A percentile compares a stretch with the other conserved stretches of the same genome.
Evolutionary conservation across 2,888 invertebrate genomes (phyloP).

Genomic region (Phortica okadai): DNA sequence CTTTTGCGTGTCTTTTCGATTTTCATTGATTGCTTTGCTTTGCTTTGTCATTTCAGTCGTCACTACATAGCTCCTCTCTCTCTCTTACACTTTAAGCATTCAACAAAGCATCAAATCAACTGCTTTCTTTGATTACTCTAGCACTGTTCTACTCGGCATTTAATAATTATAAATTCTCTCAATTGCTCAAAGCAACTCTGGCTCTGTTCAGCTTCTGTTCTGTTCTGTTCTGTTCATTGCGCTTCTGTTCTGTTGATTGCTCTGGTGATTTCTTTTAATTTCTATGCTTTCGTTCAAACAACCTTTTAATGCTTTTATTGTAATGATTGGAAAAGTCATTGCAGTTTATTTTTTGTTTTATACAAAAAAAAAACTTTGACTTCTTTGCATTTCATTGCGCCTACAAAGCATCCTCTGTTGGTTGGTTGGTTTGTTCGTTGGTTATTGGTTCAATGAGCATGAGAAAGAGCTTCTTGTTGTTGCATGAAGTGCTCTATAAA

Average conservation of each 20-base stretch:
- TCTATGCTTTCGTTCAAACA: neutral
- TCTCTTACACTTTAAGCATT: neutral
- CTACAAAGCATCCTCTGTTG: too few species aligned
- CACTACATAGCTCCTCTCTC: neutral
- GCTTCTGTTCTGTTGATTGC: constrained; percentile 45
- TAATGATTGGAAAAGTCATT: too few species aligned
- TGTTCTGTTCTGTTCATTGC: too few species aligned
- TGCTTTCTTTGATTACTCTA: neutral
- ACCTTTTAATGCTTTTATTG: neutral
- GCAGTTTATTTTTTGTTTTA: too few species aligned
- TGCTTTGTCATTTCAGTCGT: constrained; percentile 61
- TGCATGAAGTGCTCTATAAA: neutral
- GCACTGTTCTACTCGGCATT: constrained; percentile 39
- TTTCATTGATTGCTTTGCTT: constrained; percentile 60
- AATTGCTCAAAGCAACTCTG: constrained; percentile 17
- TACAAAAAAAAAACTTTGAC: neutral
- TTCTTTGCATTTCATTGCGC: constrained; percentile 18
- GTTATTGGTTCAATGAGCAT: neutral
- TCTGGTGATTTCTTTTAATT: constrained; percentile 64
- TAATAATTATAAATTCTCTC: constrained; percentile 67
- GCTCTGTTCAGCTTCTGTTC: too few species aligned
- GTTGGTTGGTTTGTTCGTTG: too few species aligned
- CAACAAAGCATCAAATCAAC: constrained; percentile 5
- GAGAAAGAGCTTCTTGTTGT: neutral
- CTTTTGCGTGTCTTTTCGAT: neutral